Evolutionary conservation across 2,888 invertebrate genomes (phyloP).

Genomic region (Gryllus longicercus): DNA sequence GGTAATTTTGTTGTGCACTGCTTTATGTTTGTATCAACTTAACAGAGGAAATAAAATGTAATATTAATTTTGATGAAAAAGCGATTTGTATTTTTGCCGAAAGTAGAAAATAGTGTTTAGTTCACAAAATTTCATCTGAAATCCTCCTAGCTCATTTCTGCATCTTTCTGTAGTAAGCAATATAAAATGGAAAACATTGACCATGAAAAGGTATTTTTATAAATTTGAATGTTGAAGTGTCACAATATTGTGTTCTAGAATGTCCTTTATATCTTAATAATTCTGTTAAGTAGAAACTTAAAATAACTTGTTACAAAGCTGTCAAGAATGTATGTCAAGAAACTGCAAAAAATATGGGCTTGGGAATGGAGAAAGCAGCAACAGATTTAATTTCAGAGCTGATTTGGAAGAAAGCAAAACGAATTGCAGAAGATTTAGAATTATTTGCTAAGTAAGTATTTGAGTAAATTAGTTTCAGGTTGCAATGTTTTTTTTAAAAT

Average conservation of each 20-base stretch:
- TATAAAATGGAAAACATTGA: not conserved
- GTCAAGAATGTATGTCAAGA: slow-evolving; percentile 56
- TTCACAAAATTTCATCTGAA: no score
- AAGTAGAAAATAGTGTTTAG: no score
- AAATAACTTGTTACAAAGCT: slow-evolving; percentile 56
- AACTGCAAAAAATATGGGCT: slow-evolving; percentile 51
- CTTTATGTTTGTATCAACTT: no score
- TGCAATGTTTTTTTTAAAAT: no score
- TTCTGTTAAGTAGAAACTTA: slow-evolving; percentile 51
- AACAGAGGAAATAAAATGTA: no score
- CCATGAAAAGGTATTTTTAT: not conserved
- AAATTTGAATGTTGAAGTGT: not conserved
- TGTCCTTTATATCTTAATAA: slow-evolving; percentile 20
- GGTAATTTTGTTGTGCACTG: no score
- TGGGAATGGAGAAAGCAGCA: slow-evolving; percentile 55
- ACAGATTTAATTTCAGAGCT: slow-evolving; percentile 60
- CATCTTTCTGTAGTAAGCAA: no score
- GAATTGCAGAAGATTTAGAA: slow-evolving; percentile 60
- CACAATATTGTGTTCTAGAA: not conserved
- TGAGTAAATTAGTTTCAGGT: no score
- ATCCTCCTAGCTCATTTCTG: no score
- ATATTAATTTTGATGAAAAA: no score
- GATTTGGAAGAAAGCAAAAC: slow-evolving; percentile 55
- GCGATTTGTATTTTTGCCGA: no score
- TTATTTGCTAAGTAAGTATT: slow-evolving; percentile 60